A percentile compares a stretch with the other conserved stretches of the same genome.
phyloP scores from a whole-genome alignment of 2,113 vertebrate genomes.

The Theristicus caerulescens region DNA sequence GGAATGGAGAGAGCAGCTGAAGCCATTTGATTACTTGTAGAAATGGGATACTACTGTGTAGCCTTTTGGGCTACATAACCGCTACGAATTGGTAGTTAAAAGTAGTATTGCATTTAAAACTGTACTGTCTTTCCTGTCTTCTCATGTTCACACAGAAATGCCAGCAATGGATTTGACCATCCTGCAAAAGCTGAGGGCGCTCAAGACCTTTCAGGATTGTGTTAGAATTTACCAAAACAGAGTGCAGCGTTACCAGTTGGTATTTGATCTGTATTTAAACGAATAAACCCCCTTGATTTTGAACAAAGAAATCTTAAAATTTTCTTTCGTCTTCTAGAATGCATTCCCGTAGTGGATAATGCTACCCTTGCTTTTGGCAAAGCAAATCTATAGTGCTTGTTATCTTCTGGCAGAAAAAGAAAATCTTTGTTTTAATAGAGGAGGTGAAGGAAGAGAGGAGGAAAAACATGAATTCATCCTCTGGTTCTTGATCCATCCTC shows the following conservation, averaged over 20 bases:
- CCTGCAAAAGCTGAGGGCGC: neutral
- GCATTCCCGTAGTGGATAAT: neutral
- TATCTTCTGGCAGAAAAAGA: neutral
- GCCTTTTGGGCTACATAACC: neutral
- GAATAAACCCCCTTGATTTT: neutral
- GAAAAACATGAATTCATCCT: neutral
- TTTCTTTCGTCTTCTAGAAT: neutral
- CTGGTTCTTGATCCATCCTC: neutral
- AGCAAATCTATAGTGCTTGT: neutral
- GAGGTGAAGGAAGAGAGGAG: neutral
- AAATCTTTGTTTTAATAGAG: neutral
- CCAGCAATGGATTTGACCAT: neutral
- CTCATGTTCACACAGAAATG: neutral
- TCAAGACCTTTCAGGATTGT: neutral
- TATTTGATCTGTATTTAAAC: neutral
- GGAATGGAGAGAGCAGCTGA: neutral
- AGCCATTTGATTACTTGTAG: neutral
- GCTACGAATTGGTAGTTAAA: neutral
- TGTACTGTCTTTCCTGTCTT: neutral
- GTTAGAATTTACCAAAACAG: neutral
- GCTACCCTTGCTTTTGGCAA: neutral
- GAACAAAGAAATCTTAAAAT: neutral
- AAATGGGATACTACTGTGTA: neutral
- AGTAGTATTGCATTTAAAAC: neutral
- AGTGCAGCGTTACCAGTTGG: neutral